Percentiles rank a stretch among this genome's conserved stretches.
Evolutionary conservation across 2,888 invertebrate genomes (phyloP).

Genomic region (Plagodis pulveraria): DNA sequence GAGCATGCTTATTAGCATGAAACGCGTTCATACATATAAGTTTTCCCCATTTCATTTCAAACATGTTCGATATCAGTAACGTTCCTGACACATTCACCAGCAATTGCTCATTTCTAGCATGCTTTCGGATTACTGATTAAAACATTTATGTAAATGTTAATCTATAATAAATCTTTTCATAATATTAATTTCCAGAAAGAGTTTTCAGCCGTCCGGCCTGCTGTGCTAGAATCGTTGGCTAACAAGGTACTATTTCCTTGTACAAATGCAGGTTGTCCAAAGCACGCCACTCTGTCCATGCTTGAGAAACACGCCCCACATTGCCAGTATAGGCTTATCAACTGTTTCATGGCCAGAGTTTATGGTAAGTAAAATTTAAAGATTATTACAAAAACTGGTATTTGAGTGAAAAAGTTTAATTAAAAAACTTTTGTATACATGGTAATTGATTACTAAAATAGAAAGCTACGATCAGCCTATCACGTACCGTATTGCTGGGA

Average conservation of each 20-base stretch:
- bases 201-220: slow-evolving; percentile 80
- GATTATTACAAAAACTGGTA: too few relatives aligned
- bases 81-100: too few relatives aligned
- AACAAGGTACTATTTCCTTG: slow-evolving; percentile 86
- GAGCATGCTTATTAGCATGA: too few relatives aligned
- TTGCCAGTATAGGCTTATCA: slow-evolving; percentile 75
- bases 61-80: too few relatives aligned
- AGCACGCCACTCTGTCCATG: slow-evolving; percentile 78
- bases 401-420: too few relatives aligned
- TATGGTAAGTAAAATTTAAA: slow-evolving; percentile 62
- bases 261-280: slow-evolving; percentile 83
- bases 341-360: slow-evolving; percentile 82
- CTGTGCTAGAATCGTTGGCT: slow-evolving; percentile 84
- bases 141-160: neutral
- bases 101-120: neutral
- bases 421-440: too few relatives aligned
- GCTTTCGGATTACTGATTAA: neutral
- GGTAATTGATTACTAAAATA: too few relatives aligned
- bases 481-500: too few relatives aligned
- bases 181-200: slow-evolving; percentile 73
- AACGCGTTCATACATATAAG: too few relatives aligned
- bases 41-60: too few relatives aligned
- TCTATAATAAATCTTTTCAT: neutral
- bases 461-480: too few relatives aligned
- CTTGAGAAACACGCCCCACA: slow-evolving; percentile 80